Conservation (phyloP, 2,888 invertebrate species). For the Drepana falcataria region DNA sequence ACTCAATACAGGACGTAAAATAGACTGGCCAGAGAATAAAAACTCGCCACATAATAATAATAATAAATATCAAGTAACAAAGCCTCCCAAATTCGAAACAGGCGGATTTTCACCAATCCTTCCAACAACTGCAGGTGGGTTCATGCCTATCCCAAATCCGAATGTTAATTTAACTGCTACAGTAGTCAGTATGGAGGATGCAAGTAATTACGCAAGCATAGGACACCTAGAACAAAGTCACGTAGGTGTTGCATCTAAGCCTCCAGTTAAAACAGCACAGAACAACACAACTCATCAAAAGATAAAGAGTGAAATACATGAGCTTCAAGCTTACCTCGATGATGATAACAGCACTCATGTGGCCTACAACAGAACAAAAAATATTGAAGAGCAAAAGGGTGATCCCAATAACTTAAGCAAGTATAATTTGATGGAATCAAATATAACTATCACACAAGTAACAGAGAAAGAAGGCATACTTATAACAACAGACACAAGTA, state of each 20-base stretch:
- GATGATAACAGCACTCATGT: constrained; percentile 63
- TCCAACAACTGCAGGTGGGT: constrained; percentile 85
- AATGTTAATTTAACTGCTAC: constrained; percentile 39
- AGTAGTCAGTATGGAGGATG: constrained; percentile 27
- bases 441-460: constrained; percentile 62
- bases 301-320: constrained; percentile 66
- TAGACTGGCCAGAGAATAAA: constrained; percentile 65
- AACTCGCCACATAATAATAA: constrained; percentile 41
- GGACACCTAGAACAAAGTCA: constrained; percentile 35
- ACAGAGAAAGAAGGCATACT: constrained; percentile 65
- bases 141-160: constrained; percentile 81
- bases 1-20: constrained; percentile 70
- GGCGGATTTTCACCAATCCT: constrained; percentile 88
- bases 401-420: constrained; percentile 58
- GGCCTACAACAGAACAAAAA: constrained; percentile 66
- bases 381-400: constrained; percentile 60
- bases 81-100: constrained; percentile 82
- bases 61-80: constrained; percentile 57
- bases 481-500: constrained; percentile 67
- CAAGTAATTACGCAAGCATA: constrained; percentile 33
- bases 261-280: constrained; percentile 37
- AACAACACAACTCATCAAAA: constrained; percentile 59
- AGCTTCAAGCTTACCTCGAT: constrained; percentile 59
- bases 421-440: constrained; percentile 68
- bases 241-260: constrained; percentile 36